Conservation (phyloP, 2,113 vertebrate species). For the Podarcis cretensis region DNA sequence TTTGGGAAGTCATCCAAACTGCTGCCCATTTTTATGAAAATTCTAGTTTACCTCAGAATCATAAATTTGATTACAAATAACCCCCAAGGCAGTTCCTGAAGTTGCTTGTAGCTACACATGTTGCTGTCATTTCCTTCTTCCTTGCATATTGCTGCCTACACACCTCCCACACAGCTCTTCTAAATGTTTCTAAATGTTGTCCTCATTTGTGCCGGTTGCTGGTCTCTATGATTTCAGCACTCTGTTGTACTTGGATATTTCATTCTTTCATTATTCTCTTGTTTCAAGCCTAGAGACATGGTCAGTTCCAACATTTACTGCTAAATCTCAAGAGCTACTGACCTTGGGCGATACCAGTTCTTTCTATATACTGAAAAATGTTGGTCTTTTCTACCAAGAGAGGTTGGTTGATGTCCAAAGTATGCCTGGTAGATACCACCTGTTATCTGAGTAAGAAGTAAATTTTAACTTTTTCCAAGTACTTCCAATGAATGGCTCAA, state of each 20-base stretch:
- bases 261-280: background rate
- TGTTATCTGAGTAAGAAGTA: background rate
- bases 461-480: background rate
- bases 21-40: background rate
- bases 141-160: background rate
- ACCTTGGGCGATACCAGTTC: background rate
- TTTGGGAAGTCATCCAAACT: background rate
- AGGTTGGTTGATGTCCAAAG: background rate
- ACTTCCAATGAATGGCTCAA: background rate
- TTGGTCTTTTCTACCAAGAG: background rate
- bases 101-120: background rate
- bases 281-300: background rate
- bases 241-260: background rate
- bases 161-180: background rate
- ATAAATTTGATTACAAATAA: background rate
- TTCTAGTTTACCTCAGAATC: background rate
- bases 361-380: background rate
- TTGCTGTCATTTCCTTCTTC: background rate
- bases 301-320: background rate
- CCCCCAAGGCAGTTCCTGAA: background rate
- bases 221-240: background rate
- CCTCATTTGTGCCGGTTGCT: rapidly evolving
- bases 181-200: no score
- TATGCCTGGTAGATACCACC: background rate
- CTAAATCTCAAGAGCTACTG: background rate